These are phyloP conservation scores for Crocuta crocuta DNA, from an alignment of 2,113 vertebrate species.

Conservation along the genomic window DNA sequence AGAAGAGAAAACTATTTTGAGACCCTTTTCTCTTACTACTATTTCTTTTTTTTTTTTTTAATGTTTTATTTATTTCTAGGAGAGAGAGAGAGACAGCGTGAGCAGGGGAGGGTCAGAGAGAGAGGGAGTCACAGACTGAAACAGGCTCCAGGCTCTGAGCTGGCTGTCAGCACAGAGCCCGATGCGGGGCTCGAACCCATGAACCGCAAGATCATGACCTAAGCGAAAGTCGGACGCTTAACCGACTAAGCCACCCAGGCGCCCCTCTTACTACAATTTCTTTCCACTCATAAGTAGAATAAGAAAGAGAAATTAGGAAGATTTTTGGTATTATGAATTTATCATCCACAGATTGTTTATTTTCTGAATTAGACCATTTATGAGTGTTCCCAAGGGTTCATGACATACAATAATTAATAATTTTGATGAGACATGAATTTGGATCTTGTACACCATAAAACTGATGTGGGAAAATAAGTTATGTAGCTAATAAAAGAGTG, in stretches of 20 bases:
- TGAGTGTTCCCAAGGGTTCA: not conserved
- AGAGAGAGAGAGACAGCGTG: too few relatives aligned
- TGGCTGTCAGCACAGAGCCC: too few relatives aligned
- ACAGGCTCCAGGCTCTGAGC: too few relatives aligned
- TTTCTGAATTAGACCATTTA: slow-evolving; percentile 43
- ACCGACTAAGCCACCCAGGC: too few relatives aligned
- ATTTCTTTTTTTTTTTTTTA: not conserved
- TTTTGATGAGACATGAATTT: slow-evolving; percentile 22
- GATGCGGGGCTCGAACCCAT: too few relatives aligned
- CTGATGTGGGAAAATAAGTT: not conserved
- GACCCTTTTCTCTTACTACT: not conserved
- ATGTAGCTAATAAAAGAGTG: not conserved
- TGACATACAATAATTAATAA: slow-evolving; percentile 4
- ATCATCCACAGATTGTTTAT: slow-evolving; percentile 1
- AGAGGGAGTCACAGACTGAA: too few relatives aligned
- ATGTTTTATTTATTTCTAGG: too few relatives aligned
- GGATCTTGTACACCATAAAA: not conserved
- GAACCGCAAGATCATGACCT: too few relatives aligned
- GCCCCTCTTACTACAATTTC: not conserved
- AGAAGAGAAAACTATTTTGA: not conserved
- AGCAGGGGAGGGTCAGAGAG: too few relatives aligned
- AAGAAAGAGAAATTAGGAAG: slow-evolving; percentile 15
- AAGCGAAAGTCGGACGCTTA: too few relatives aligned
- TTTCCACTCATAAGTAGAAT: slow-evolving; percentile 32
- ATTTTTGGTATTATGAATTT: slow-evolving; percentile 19